phyloP scores from a whole-genome alignment of 2,888 invertebrate species.

The Coenonympha arcania region DNA sequence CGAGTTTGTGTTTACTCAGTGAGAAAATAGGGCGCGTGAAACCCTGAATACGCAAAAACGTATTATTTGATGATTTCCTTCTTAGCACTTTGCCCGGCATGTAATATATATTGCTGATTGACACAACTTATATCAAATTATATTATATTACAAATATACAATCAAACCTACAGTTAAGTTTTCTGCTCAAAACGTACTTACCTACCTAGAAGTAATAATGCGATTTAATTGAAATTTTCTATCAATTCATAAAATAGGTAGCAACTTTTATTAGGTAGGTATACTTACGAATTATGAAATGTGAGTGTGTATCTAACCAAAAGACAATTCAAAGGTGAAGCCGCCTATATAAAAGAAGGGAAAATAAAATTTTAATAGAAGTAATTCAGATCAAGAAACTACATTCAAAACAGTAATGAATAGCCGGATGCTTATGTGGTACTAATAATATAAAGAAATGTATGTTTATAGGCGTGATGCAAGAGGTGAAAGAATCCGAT shows the following conservation, averaged over 20 bases:
- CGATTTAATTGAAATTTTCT: too few species aligned
- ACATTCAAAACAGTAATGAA: neutral
- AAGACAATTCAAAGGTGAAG: too few species aligned
- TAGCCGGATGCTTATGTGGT: neutral
- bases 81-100: neutral
- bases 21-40: constrained; percentile 6
- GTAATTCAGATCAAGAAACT: neutral
- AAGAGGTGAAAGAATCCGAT: constrained; percentile 11
- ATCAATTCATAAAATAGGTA: too few species aligned
- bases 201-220: too few species aligned
- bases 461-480: constrained; percentile 4
- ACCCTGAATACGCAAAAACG: constrained; percentile 9
- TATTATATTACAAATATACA: too few species aligned
- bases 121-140: too few species aligned
- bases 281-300: too few species aligned
- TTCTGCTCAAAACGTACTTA: neutral
- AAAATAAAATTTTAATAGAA: neutral
- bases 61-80: constrained; percentile 3
- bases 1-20: neutral
- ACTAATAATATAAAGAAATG: constrained; percentile 5
- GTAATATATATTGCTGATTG: too few species aligned
- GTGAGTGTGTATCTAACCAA: too few species aligned
- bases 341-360: neutral
- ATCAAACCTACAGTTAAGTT: too few species aligned
- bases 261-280: too few species aligned